phyloP scores from a whole-genome alignment of 2,888 invertebrate genomes.

The Macrophya annulata region DNA sequence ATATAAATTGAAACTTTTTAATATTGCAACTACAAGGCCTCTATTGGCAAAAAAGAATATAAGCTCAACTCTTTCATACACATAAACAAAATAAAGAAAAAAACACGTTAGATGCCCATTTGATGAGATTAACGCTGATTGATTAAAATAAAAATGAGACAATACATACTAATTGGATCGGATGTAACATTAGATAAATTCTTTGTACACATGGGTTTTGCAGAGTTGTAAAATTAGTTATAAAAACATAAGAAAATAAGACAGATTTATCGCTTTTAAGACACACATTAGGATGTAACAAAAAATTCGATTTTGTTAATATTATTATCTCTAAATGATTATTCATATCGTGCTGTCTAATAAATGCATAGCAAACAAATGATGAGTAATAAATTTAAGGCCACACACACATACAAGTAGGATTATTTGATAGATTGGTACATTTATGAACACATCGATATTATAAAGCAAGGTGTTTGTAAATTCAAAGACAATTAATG shows the following conservation, averaged over 20 bases:
- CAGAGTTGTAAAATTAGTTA: too few species aligned
- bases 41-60: conserved; percentile 21
- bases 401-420: neutral
- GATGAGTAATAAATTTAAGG: conserved; percentile 17
- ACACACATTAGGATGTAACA: neutral
- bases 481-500: neutral
- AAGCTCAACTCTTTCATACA: conserved; percentile 34
- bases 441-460: neutral
- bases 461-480: neutral
- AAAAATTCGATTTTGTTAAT: neutral
- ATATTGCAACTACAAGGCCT: neutral
- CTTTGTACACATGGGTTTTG: too few species aligned
- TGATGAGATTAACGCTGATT: neutral
- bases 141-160: conserved; percentile 33
- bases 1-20: neutral
- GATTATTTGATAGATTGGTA: conserved; percentile 1
- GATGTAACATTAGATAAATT: too few species aligned
- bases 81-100: conserved; percentile 31
- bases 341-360: neutral
- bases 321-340: neutral
- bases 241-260: too few species aligned
- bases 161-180: neutral
- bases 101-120: neutral
- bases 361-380: conserved; percentile 32
- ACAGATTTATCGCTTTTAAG: too few species aligned